Base-by-base conservation (phyloP, 2,113 vertebrate genomes). In the Anseranas semipalmata region DNA sequence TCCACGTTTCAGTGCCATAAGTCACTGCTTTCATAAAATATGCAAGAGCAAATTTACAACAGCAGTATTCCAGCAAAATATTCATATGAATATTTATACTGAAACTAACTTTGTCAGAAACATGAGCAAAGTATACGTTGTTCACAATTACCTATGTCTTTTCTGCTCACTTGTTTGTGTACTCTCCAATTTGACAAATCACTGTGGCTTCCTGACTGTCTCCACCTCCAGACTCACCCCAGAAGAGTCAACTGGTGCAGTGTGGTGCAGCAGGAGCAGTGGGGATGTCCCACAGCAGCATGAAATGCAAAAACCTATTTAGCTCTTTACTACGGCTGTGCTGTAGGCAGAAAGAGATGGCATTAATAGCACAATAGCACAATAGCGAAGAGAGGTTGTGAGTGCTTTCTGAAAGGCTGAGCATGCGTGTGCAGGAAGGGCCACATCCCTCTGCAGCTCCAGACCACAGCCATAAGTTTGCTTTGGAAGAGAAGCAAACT, bases 21-120 rank as follows among this genome's bases (percentile, higher is more conserved):
- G 5, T 94, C 52, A 87, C 87, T 59, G 89, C 32, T 84, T 93
- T 37, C 50, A 89, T 93, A 85, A 96, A 96, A 96, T 92, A 93
- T 85, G 73, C 87, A 92, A 53, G 25, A 71, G 14, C 62, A 85
- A 24, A 7, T 65, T 95, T 85, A 68, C 58, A 81, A 37, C 5
- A 63, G 50, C 55, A 77, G 32, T 32, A 74, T 85, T 67, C 66
- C 70, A 63, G 56, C 48, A 78, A 95, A 72, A 6, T 63, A 83
- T 82, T 80, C 32, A 9, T 45, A 79, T 81, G 80, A 97, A 94
- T 95, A 96, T 96, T 92, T 89, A 89, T 95, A 94, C 32, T 39
- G 66, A 87, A 96, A 85, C 27, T 74, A 43, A 33, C 33, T 39
- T 85, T 90, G 52, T 89, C 79, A 91, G 76, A 76, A 82, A 60